Evolutionary conservation across 2,113 vertebrate species (phyloP), one percentile per base, ranked within the genome.

Genomic region (Hyla sarda): DNA sequence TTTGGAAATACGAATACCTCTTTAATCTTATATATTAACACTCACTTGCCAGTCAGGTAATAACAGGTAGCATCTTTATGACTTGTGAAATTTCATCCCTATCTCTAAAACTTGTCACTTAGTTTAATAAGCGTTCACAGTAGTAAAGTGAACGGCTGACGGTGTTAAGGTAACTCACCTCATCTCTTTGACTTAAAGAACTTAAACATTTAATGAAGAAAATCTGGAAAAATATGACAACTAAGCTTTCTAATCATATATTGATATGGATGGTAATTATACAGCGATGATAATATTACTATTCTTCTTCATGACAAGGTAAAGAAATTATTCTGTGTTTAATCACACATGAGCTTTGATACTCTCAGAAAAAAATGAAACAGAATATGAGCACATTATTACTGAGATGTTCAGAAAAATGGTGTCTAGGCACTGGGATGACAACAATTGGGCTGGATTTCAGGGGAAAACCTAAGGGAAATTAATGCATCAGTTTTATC

Each of bases 391-490:
- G 5, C 21, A 76, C 7, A 76, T 75, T 17, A 52, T 52, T 50
- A 17, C 25, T 30, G 45, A 76, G 45, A 74, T 21, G 50, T 48
- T 45, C 23, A 50, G 23, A 48, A 28, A 52, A 28, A 30, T 76
- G 73, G 25, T 30, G 52, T 52, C 47, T 13, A 50, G 19, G 47
- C 25, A 52, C 23, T 21, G 23, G 28, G 45, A 17, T 52, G 47
- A 50, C 47, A 76, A 76, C 73, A 76, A 76, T 30, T 76, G 41
- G 47, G n/a, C 73, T 50, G 50, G 14, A 52, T 19, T 48, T 50
- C 73, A 76, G n/a, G 47, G 19, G 7, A 52, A 76, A 52, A 19
- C 25, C 72, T 47, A 1, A 6, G 72, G 73, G 73, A 48, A 52
- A 76, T 76, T 28, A 76, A 50, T 76, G 5, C 34, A 71, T 3